Conservation (phyloP, 2,113 vertebrate species). For the Catharus bicknelli region DNA sequence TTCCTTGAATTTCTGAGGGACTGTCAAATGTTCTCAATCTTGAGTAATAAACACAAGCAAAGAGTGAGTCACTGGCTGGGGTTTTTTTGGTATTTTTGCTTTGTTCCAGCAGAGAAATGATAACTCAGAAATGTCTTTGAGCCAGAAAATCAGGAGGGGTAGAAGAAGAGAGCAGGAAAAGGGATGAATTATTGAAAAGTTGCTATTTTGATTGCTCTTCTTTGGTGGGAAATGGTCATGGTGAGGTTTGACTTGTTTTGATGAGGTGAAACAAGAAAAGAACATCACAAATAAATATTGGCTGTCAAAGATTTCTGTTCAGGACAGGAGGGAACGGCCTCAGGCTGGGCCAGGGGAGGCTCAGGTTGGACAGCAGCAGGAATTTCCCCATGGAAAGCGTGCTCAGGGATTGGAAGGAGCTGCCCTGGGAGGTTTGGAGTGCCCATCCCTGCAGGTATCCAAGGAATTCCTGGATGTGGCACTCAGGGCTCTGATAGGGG, state of each 20-base stretch:
- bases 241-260: not conserved
- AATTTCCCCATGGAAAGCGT: not conserved
- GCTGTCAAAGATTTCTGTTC: not conserved
- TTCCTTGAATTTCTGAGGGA: not conserved
- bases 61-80: not conserved
- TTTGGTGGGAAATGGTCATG: not conserved
- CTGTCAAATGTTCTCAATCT: not conserved
- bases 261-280: not conserved
- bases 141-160: not conserved
- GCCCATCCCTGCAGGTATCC: not conserved
- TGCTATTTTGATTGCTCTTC: not conserved
- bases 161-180: not conserved
- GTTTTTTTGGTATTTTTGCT: not conserved
- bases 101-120: not conserved
- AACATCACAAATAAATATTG: not conserved
- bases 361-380: fast-evolving
- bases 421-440: not conserved
- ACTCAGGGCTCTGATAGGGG: fast-evolving
- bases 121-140: not conserved
- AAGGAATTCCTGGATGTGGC: not conserved
- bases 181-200: not conserved
- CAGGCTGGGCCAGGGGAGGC: fast-evolving
- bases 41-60: not conserved
- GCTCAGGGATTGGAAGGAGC: fast-evolving
- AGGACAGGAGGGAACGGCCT: not conserved